Conservation (phyloP, 2,888 invertebrate species). For the Hemicrepidius hirtus region DNA sequence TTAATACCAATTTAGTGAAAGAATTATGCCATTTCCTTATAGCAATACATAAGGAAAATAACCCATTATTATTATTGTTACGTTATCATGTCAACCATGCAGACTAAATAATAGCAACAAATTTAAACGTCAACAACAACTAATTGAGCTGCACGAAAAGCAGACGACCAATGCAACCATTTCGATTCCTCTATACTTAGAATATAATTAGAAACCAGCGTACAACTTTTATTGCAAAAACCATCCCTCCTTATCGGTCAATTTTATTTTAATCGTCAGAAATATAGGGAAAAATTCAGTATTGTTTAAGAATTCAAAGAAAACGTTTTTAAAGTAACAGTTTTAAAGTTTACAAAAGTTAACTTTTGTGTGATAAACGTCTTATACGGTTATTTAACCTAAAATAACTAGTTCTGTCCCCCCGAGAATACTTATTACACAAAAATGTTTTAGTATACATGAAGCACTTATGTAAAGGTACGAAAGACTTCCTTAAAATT, state of each 20-base stretch:
- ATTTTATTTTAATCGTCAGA: conserved; percentile 38
- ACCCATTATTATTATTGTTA: conserved; percentile 29
- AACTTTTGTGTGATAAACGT: background rate
- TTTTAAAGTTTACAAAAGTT: background rate
- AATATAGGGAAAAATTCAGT: conserved; percentile 11
- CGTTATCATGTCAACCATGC: conserved; percentile 33
- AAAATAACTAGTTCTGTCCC: conserved; percentile 15
- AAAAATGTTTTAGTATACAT: conserved; percentile 14
- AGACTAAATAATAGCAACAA: conserved; percentile 15
- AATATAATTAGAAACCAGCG: conserved; percentile 17
- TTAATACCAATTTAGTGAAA: conserved; percentile 21
- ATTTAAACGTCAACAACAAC: conserved; percentile 15
- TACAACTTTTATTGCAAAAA: conserved; percentile 20
- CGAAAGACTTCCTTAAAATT: conserved; percentile 17
- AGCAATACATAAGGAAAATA: conserved; percentile 28
- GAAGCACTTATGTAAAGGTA: conserved; percentile 9
- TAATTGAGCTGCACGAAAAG: conserved; percentile 15
- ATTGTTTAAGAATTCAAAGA: background rate
- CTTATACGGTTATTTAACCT: conserved; percentile 26
- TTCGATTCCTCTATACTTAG: conserved; percentile 18
- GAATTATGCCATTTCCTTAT: conserved; percentile 39
- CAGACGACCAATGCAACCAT: conserved; percentile 5
- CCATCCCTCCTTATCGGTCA: conserved; percentile 45
- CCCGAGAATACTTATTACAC: background rate
- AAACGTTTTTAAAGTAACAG: background rate